Evolutionary conservation across 2,888 invertebrate species (phyloP).

Genomic region (Drosophila testacea): DNA sequence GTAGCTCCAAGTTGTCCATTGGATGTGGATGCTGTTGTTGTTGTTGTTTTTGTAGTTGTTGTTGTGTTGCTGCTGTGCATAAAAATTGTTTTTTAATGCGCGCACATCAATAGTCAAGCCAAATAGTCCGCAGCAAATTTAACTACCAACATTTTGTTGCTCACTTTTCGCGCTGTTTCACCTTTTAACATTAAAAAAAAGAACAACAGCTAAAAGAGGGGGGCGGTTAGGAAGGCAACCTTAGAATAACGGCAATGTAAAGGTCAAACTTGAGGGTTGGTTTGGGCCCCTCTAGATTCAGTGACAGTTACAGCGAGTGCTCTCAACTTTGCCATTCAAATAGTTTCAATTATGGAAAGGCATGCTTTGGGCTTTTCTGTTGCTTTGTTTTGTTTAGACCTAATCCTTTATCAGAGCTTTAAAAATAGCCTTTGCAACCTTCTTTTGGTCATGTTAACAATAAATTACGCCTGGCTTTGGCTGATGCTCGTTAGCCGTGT

Average conservation of each 20-base stretch:
- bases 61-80: constrained; percentile 56
- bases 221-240: constrained; percentile 5
- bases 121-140: constrained; percentile 77
- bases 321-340: constrained; percentile 23
- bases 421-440: constrained; percentile 32
- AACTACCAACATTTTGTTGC: constrained; percentile 70
- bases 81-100: constrained; percentile 81
- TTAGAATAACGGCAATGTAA: neutral
- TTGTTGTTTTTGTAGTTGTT: constrained; percentile 21
- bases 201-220: constrained; percentile 4
- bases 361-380: neutral
- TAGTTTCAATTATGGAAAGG: constrained; percentile 31
- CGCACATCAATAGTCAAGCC: constrained; percentile 79
- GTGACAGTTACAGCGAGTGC: constrained; percentile 35
- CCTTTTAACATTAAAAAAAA: constrained; percentile 29
- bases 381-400: neutral
- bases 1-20: constrained; percentile 44
- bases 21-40: constrained; percentile 25
- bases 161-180: constrained; percentile 58
- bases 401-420: constrained; percentile 31
- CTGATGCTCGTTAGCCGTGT: constrained; percentile 57
- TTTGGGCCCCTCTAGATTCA: constrained; percentile 11
- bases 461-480: constrained; percentile 58
- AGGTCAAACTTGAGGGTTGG: constrained; percentile 15
- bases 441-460: constrained; percentile 58